These are phyloP conservation scores for Dicyrtomina minuta DNA, from an alignment of 2,888 invertebrate species.

Conservation along the genomic window DNA sequence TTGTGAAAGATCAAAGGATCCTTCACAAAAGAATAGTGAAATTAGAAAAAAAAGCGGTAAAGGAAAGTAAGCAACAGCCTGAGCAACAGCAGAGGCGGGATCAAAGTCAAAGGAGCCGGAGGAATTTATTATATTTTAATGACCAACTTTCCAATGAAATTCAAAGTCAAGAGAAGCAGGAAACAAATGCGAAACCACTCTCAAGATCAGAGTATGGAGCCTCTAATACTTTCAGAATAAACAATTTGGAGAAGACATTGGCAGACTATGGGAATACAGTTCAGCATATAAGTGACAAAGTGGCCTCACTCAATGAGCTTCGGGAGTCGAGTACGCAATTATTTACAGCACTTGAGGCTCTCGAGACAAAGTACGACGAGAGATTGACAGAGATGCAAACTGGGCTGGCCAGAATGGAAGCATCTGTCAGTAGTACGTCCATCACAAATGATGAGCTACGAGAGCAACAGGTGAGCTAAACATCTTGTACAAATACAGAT, in stretches of 20 bases:
- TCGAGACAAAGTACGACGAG: conserved; percentile 49
- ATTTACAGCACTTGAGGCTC: conserved; percentile 44
- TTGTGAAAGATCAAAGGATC: conserved; percentile 37
- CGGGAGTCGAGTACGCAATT: conserved; percentile 45
- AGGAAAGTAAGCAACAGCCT: not conserved
- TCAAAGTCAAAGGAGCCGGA: not conserved
- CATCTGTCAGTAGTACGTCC: conserved; percentile 35
- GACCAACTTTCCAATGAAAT: conserved; percentile 1
- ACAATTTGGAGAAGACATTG: conserved; percentile 27
- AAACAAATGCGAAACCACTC: not conserved
- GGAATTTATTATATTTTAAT: not conserved
- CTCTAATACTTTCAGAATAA: conserved; percentile 12
- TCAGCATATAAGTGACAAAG: conserved; percentile 40
- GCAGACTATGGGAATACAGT: conserved; percentile 41
- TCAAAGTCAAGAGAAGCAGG: not conserved
- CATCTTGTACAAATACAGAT: no score
- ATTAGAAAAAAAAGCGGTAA: conserved; percentile 35
- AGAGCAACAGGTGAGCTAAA: conserved; percentile 48
- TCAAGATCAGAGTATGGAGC: not conserved
- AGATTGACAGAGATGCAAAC: conserved; percentile 45
- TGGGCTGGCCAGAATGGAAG: conserved; percentile 42
- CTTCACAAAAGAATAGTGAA: conserved; percentile 40
- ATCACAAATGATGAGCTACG: conserved; percentile 44
- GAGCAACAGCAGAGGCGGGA: not conserved
- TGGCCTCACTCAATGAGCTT: conserved; percentile 39